Percentiles rank a stretch among this genome's conserved stretches.
Evolutionary conservation across 1,140 invertebrate species (phyloP).

Genomic region (Drosophila kikkawai): DNA sequence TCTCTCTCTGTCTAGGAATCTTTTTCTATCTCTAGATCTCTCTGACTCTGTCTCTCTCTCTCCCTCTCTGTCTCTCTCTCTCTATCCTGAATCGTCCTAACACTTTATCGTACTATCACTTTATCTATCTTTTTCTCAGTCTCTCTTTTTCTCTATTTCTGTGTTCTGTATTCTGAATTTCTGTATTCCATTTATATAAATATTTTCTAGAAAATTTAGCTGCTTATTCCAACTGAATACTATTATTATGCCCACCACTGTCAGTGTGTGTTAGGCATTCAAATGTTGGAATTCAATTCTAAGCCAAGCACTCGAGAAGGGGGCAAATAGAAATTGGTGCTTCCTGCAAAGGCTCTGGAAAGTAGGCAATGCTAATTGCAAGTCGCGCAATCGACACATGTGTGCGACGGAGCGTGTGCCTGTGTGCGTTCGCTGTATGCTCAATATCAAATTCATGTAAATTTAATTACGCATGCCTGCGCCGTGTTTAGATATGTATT

Average conservation of each 20-base stretch:
- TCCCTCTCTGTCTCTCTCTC: background rate
- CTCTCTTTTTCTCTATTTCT: no score
- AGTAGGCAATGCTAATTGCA: constrained; percentile 69
- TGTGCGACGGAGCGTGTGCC: constrained; percentile 12
- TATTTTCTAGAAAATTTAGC: no score
- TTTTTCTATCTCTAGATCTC: background rate
- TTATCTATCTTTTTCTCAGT: no score
- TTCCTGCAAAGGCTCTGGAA: constrained; percentile 42
- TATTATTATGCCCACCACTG: background rate
- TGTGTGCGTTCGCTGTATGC: constrained; percentile 38
- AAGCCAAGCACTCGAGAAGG: constrained; percentile 31
- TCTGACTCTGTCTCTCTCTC: background rate
- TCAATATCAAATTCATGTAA: constrained; percentile 82
- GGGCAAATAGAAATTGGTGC: constrained; percentile 49
- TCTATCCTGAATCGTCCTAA: no score
- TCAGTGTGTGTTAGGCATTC: constrained; percentile 33
- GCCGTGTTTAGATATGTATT: constrained; percentile 59
- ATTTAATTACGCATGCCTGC: constrained; percentile 80
- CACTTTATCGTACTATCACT: no score
- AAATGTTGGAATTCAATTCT: constrained; percentile 39
- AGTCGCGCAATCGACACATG: constrained; percentile 26
- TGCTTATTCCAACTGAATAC: background rate
- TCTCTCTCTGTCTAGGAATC: background rate
- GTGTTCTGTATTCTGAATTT: no score
- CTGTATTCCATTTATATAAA: no score